Percentiles rank a stretch among this genome's conserved stretches.
phyloP scores from a whole-genome alignment of 2,113 vertebrate species.

The Polypterus bichir region DNA sequence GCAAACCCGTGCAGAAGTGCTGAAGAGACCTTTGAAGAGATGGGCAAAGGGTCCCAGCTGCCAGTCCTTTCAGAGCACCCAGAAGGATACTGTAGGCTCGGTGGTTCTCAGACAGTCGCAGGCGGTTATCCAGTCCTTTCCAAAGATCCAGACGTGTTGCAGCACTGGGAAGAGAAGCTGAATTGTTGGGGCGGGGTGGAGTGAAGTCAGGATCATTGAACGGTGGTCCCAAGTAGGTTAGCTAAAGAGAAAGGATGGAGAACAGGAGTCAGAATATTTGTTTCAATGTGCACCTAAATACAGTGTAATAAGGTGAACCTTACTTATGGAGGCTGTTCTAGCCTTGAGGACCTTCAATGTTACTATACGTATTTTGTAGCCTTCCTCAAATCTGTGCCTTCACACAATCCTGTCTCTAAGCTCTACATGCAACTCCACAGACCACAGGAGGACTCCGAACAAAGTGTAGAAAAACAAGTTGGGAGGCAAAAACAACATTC shows the following conservation, averaged over 20 bases:
- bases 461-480: too few relatives aligned
- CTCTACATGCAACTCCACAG: too few relatives aligned
- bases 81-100: conserved; percentile 86
- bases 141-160: conserved; percentile 83
- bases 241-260: conserved; percentile 41
- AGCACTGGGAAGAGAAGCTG: conserved; percentile 71
- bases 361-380: too few relatives aligned
- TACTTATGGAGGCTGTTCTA: too few relatives aligned
- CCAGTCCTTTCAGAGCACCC: conserved; percentile 71
- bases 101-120: conserved; percentile 83
- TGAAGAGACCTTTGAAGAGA: conserved; percentile 75
- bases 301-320: too few relatives aligned
- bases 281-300: too few relatives aligned
- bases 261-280: not conserved
- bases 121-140: conserved; percentile 81
- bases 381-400: too few relatives aligned
- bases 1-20: conserved; percentile 85
- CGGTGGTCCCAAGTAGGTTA: conserved; percentile 86
- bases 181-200: conserved; percentile 71
- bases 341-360: too few relatives aligned
- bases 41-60: conserved; percentile 65
- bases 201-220: conserved; percentile 94
- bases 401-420: too few relatives aligned
- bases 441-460: too few relatives aligned
- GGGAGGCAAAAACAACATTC: too few relatives aligned